These are phyloP conservation scores for Microcebus ravelobensis DNA, from an alignment of 2,113 vertebrate species.

Conservation along the genomic window DNA sequence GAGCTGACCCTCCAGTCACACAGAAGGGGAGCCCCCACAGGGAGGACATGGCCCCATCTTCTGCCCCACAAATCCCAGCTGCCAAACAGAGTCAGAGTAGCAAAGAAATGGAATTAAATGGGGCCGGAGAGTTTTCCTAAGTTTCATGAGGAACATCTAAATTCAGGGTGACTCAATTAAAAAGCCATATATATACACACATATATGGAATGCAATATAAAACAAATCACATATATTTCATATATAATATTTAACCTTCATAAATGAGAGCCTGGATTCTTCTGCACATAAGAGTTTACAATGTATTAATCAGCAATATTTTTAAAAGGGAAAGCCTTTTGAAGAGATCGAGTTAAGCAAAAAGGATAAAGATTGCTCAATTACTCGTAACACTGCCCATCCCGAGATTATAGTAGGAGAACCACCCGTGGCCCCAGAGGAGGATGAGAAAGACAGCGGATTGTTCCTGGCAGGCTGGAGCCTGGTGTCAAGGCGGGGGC, in stretches of 20 bases:
- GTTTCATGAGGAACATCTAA: not conserved
- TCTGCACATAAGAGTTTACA: not conserved
- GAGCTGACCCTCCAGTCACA: not conserved
- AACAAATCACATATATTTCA: not conserved
- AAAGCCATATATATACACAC: not conserved
- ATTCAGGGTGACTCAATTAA: not conserved
- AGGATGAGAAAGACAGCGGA: not conserved
- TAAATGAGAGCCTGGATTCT: not conserved
- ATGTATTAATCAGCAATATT: not conserved
- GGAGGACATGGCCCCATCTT: not conserved
- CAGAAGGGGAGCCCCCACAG: no score
- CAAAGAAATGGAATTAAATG: not conserved
- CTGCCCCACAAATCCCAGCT: no score
- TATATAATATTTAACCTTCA: not conserved
- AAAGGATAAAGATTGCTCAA: not conserved
- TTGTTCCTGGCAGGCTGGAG: not conserved
- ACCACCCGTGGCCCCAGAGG: fast-evolving
- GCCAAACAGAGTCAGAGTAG: not conserved
- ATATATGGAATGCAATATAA: not conserved
- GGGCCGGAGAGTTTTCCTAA: not conserved
- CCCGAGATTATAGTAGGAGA: not conserved
- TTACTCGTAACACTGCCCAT: not conserved
- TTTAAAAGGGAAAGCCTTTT: not conserved
- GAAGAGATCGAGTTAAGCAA: not conserved
- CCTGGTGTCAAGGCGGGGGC: not conserved